Evolutionary conservation across 2,888 invertebrate species (phyloP).

Genomic region (Lamellibrachia columna): DNA sequence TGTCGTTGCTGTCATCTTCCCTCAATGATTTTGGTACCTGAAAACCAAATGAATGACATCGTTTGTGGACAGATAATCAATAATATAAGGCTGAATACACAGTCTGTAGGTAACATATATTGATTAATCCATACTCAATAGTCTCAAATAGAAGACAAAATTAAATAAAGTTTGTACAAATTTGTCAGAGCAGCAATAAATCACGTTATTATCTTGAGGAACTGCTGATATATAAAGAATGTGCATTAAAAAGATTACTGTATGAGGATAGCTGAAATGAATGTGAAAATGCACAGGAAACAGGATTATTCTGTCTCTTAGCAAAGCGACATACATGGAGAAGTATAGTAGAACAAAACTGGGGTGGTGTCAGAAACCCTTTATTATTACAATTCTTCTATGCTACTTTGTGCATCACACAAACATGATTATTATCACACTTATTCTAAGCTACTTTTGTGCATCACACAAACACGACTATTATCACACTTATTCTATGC

Average conservation of each 20-base stretch:
- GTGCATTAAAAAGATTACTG: neutral
- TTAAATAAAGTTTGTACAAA: neutral
- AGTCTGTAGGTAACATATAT: neutral
- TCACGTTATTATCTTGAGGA: neutral
- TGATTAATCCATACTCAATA: neutral
- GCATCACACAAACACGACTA: too few species aligned
- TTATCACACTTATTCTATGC: too few species aligned
- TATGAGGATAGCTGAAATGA: neutral
- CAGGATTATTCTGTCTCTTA: neutral
- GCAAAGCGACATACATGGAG: too few species aligned
- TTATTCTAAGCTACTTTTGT: too few species aligned
- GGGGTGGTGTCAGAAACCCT: too few species aligned
- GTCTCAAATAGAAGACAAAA: neutral
- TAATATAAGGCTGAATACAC: neutral
- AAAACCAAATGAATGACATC: neutral
- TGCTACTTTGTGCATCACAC: too few species aligned
- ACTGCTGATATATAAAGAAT: neutral
- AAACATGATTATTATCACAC: too few species aligned
- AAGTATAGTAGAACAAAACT: too few species aligned
- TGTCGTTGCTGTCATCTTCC: slow-evolving; percentile 89
- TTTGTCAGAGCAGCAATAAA: neutral
- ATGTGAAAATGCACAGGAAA: neutral
- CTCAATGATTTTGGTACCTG: slow-evolving; percentile 39
- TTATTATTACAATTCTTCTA: too few species aligned
- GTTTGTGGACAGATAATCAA: neutral